A percentile compares a stretch with the other conserved stretches of the same genome.
These are phyloP conservation scores for Tetanocera ferruginea DNA, from an alignment of 2,888 invertebrate genomes.

Conservation along the genomic window DNA sequence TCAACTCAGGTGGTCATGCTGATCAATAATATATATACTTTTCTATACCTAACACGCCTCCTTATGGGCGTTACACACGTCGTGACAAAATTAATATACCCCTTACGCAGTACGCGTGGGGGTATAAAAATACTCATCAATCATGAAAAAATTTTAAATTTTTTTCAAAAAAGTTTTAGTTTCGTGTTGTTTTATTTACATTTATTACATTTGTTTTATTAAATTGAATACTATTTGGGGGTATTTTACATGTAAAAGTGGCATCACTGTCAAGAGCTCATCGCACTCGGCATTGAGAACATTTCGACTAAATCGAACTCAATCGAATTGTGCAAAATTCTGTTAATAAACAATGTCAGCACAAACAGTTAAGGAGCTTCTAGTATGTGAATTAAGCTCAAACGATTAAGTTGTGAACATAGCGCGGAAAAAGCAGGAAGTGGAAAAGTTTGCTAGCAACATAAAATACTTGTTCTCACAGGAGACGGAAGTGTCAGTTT, in stretches of 20 bases:
- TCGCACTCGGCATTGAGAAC: neutral
- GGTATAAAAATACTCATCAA: too few species aligned
- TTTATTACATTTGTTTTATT: neutral
- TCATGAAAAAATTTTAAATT: too few species aligned
- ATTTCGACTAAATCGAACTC: neutral
- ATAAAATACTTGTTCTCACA: neutral
- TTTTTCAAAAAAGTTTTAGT: too few species aligned
- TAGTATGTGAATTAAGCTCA: constrained; percentile 28
- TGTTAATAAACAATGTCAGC: constrained; percentile 27
- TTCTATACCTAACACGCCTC: too few species aligned
- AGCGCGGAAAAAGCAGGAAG: neutral
- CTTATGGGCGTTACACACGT: too few species aligned
- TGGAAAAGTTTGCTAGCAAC: neutral
- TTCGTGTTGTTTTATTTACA: neutral
- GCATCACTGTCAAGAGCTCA: neutral
- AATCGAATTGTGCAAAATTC: constrained; percentile 19
- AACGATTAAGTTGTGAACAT: constrained; percentile 2
- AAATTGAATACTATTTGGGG: neutral
- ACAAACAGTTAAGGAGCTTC: constrained; percentile 20
- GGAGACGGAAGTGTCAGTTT: constrained; percentile 1
- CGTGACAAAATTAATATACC: too few species aligned
- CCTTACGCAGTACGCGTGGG: too few species aligned
- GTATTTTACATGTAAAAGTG: neutral
- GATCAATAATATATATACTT: too few species aligned
- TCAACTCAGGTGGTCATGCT: too few species aligned